Evolutionary conservation across 2,888 invertebrate species (phyloP).

Genomic region (Agapostemon virescens): DNA sequence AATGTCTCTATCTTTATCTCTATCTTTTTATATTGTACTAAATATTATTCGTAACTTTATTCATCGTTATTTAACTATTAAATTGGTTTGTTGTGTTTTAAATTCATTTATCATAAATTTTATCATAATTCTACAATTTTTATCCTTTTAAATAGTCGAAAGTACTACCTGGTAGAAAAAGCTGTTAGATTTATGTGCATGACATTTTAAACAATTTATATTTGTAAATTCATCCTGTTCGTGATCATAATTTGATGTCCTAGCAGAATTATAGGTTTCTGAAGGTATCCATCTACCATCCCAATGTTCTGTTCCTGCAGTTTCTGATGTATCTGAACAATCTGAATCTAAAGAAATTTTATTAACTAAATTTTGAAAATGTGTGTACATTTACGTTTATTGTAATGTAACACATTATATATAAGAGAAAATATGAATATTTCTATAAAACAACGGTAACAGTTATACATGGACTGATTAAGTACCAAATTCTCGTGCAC

Average conservation of each 20-base stretch:
- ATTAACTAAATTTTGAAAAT: constrained; percentile 17
- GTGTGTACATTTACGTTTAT: too few species aligned
- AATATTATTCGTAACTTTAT: neutral
- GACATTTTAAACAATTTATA: constrained; percentile 23
- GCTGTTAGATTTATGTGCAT: constrained; percentile 69
- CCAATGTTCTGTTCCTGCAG: constrained; percentile 75
- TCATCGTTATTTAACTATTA: neutral
- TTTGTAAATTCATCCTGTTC: constrained; percentile 54
- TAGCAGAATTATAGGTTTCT: constrained; percentile 76
- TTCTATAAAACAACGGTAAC: neutral
- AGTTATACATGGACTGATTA: neutral
- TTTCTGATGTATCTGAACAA: constrained; percentile 73
- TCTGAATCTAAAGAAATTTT: constrained; percentile 70
- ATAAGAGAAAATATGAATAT: neutral
- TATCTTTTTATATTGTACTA: neutral
- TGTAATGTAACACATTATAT: neutral
- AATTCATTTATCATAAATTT: neutral
- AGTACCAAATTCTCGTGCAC: neutral
- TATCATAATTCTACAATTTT: neutral
- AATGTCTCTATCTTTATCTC: neutral
- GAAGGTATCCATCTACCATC: constrained; percentile 75
- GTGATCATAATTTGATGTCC: constrained; percentile 73
- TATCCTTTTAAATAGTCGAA: neutral
- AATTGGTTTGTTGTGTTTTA: neutral
- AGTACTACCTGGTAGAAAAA: constrained; percentile 76